phyloP scores from a whole-genome alignment of 2,888 invertebrate genomes.

The Halictus quadricinctus region DNA sequence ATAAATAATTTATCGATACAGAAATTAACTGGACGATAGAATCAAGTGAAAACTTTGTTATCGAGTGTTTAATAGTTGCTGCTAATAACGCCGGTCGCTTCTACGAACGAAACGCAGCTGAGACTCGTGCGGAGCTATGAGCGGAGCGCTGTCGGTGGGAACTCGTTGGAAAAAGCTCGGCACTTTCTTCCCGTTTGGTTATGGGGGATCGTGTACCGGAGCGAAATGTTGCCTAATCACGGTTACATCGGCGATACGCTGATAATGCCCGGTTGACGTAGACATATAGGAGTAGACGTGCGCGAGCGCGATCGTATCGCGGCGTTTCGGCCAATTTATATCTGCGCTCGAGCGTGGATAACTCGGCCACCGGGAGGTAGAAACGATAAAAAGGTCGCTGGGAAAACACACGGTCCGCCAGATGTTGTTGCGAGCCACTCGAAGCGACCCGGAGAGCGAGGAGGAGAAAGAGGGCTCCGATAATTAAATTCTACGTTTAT shows the following conservation, averaged over 20 bases:
- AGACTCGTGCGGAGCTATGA: background rate
- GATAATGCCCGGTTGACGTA: conserved; percentile 54
- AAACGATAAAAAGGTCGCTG: conserved; percentile 46
- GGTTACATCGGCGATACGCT: conserved; percentile 44
- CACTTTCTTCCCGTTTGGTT: conserved; percentile 9
- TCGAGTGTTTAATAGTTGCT: too few species aligned
- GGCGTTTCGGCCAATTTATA: conserved; percentile 57
- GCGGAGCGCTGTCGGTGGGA: background rate
- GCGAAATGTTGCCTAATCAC: conserved; percentile 41
- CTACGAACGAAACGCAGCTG: background rate
- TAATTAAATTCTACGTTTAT: conserved; percentile 52
- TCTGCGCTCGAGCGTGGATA: conserved; percentile 54
- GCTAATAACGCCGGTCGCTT: background rate
- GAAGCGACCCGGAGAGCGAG: conserved; percentile 24
- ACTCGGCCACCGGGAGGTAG: conserved; percentile 29
- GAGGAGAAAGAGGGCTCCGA: conserved; percentile 14
- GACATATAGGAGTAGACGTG: conserved; percentile 35
- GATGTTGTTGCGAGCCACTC: conserved; percentile 45
- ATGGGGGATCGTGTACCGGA: conserved; percentile 17
- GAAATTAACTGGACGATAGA: too few species aligned
- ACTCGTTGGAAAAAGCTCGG: background rate
- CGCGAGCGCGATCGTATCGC: conserved; percentile 47
- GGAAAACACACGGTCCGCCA: conserved; percentile 46
- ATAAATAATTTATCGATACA: too few species aligned
- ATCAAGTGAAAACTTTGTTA: too few species aligned